Evolutionary conservation across 1,140 invertebrate species (phyloP).

Genomic region (Eriocheir sinensis): DNA sequence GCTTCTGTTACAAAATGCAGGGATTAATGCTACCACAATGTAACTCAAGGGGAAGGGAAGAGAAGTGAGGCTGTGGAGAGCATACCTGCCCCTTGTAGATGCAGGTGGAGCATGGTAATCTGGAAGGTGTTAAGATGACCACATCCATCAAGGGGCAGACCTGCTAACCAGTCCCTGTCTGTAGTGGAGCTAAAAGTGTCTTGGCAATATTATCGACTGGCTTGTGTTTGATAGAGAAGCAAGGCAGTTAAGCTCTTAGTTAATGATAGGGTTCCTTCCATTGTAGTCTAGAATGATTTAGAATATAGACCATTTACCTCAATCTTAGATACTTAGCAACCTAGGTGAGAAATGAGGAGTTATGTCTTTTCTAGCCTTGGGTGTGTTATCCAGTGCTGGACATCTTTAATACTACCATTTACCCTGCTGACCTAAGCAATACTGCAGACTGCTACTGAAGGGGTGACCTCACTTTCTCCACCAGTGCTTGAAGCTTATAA

Average conservation of each 20-base stretch:
- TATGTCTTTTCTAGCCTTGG: neutral
- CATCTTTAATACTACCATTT: neutral
- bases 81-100: neutral
- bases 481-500: conserved; percentile 7
- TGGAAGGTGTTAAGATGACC: neutral
- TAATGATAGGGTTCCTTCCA: neutral
- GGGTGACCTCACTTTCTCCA: neutral
- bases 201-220: conserved; percentile 23
- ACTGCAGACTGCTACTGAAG: neutral
- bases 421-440: neutral
- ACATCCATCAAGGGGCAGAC: neutral
- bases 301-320: conserved; percentile 6
- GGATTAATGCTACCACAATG: neutral
- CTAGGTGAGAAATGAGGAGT: neutral
- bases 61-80: neutral
- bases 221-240: neutral
- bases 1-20: neutral
- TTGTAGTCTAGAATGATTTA: conserved; percentile 5
- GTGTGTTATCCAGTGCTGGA: neutral
- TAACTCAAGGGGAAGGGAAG: neutral
- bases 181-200: neutral
- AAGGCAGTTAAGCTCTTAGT: conserved; percentile 1
- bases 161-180: neutral
- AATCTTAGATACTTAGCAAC: neutral
- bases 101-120: neutral